Base-by-base conservation (phyloP, 2,888 invertebrate genomes). In the Leptinotarsa peninsularis region DNA sequence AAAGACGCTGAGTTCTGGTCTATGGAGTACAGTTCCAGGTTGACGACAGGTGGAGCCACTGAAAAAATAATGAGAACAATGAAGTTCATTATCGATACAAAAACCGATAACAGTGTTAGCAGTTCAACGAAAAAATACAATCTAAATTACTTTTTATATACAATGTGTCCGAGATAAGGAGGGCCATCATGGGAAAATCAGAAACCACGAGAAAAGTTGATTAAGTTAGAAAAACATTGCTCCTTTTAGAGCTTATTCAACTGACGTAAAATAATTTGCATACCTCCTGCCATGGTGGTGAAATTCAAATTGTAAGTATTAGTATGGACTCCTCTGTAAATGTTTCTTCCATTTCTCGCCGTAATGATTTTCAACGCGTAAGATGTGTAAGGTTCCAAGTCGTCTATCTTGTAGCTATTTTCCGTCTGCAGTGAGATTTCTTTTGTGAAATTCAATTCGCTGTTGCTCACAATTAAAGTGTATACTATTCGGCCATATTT, bases 1-100 rank as follows among this genome's bases (percentile, higher is more conserved):
- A 88, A 74, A 17, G 82, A 82, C 5, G 86, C 84, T 0, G 81
- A 82, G 50, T 83, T 78, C 54, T 78, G 71, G 67, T 84, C 84
- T 4, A 84, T 83, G n/a, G 86, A 82, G 76, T 87, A 88, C 15
- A 86, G 73, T 82, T 87, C 87, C 27, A 87, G 76, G 76, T 86
- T 84, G 76, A 80, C 74, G 2, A 86, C 83, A 27, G 81, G 63
- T 33, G 83, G 81, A 14, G 87, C 86, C 73, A 85, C 87, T 86
- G 71, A 73, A 86, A 85, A 43, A 17, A 52, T 17, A 52, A 17
- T 52, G 52, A 52, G 10, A 10, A 10, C 10, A 13, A 17, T 52
- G 52, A 52, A 52, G 7, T 52, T 52, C 4, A 4, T 52, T 4
- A 52, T 17, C 52, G 14, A n/a, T 4, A 17, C 15, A 52, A n/a